A percentile compares a stretch with the other conserved stretches of the same genome.
phyloP scores from a whole-genome alignment of 2,888 invertebrate genomes.

The Galeruca laticollis region DNA sequence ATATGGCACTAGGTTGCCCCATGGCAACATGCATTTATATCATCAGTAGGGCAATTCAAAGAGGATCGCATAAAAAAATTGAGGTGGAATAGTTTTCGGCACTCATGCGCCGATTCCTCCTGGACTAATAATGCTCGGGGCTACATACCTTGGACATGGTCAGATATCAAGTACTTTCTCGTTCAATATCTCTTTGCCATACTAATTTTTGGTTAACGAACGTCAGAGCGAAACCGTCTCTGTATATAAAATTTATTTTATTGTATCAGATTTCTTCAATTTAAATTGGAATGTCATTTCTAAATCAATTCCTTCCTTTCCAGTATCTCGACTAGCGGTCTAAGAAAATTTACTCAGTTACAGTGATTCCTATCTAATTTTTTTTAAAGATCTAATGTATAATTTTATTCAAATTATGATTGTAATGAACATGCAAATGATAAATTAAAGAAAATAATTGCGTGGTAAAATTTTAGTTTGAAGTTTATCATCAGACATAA shows the following conservation, averaged over 20 bases:
- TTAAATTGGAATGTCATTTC: slow-evolving; percentile 11
- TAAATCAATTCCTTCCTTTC: slow-evolving; percentile 15
- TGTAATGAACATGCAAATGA: slow-evolving; percentile 19
- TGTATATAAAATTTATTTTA: slow-evolving; percentile 16
- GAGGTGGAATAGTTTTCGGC: too few relatives aligned
- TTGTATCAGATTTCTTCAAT: slow-evolving; percentile 22
- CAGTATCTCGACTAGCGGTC: neutral
- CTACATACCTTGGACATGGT: too few relatives aligned
- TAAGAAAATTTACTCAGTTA: neutral
- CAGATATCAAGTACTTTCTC: too few relatives aligned
- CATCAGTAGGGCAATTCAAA: too few relatives aligned
- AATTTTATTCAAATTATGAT: slow-evolving; percentile 6
- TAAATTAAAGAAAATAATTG: slow-evolving; percentile 24
- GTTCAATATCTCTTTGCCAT: too few relatives aligned
- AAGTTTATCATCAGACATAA: slow-evolving; percentile 40
- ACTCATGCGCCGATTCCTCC: too few relatives aligned
- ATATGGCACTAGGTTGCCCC: too few relatives aligned
- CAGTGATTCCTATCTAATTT: neutral
- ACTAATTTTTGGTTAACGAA: too few relatives aligned
- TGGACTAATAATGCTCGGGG: too few relatives aligned
- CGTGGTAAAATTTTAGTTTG: slow-evolving; percentile 23
- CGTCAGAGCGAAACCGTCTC: neutral
- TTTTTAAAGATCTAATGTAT: neutral
- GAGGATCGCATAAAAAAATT: too few relatives aligned
- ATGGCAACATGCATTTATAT: too few relatives aligned